Conservation (phyloP, 2,888 invertebrate species). For the Nephrotoma appendiculata region DNA sequence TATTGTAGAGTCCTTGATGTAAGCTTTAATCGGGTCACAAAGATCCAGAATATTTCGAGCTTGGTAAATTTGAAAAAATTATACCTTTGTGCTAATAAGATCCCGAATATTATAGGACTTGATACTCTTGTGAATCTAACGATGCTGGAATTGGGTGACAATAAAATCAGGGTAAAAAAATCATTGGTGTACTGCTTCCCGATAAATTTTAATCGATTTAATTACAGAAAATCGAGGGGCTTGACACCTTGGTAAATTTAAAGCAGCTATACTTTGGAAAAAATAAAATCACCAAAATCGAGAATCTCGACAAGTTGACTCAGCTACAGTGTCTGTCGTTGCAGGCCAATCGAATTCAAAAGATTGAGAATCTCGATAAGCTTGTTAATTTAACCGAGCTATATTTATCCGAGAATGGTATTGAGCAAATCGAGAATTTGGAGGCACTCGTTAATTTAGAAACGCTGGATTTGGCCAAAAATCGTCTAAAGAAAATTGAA, state of each 20-base stretch:
- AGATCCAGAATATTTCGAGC: constrained; percentile 67
- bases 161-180: constrained; percentile 64
- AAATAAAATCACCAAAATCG: constrained; percentile 83
- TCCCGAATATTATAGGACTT: constrained; percentile 77
- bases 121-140: constrained; percentile 61
- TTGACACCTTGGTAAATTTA: constrained; percentile 59
- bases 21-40: constrained; percentile 86
- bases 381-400: constrained; percentile 67
- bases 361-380: constrained; percentile 71
- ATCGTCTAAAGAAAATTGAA: constrained; percentile 64
- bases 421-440: constrained; percentile 64
- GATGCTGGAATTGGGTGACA: constrained; percentile 88
- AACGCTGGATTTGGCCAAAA: constrained; percentile 83
- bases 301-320: constrained; percentile 58
- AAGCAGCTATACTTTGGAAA: constrained; percentile 79
- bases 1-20: constrained; percentile 68
- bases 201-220: neutral
- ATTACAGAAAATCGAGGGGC: constrained; percentile 67
- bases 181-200: neutral
- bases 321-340: constrained; percentile 70
- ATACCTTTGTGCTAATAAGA: constrained; percentile 81
- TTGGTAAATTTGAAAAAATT: constrained; percentile 65
- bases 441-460: constrained; percentile 51
- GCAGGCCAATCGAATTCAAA: constrained; percentile 78
- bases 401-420: constrained; percentile 88